phyloP scores from a whole-genome alignment of 2,888 invertebrate species.

The Phengaris arion region DNA sequence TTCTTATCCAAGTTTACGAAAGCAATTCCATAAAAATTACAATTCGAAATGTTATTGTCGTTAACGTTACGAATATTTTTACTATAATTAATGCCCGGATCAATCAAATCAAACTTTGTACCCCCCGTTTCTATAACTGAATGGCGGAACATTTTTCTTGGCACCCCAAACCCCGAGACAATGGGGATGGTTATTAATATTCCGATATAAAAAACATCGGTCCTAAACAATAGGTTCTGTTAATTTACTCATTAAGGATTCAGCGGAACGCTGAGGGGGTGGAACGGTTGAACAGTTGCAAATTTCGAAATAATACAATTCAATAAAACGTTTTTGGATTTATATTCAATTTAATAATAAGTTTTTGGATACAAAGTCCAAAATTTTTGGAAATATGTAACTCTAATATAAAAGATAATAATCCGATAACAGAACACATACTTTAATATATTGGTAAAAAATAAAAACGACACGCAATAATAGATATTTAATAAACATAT shows the following conservation, averaged over 20 bases:
- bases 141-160: constrained; percentile 52
- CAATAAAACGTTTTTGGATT: constrained; percentile 39
- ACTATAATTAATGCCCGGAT: constrained; percentile 78
- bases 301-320: constrained; percentile 46
- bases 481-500: not conserved
- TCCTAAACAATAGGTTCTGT: constrained; percentile 76
- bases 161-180: constrained; percentile 58
- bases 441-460: not conserved
- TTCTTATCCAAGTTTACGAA: not conserved
- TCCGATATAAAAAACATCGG: constrained; percentile 70
- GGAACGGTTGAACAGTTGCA: constrained; percentile 44
- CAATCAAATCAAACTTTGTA: constrained; percentile 67
- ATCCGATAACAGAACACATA: not conserved
- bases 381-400: not conserved
- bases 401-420: not conserved
- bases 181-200: constrained; percentile 75
- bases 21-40: not conserved
- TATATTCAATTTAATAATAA: constrained; percentile 43
- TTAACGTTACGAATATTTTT: constrained; percentile 61
- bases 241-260: constrained; percentile 78
- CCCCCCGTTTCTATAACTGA: constrained; percentile 48
- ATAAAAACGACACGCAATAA: not conserved
- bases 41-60: constrained; percentile 18
- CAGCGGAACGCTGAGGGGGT: constrained; percentile 59
- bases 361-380: constrained; percentile 5